phyloP scores from a whole-genome alignment of 2,888 invertebrate species.

The Drosophila testacea region DNA sequence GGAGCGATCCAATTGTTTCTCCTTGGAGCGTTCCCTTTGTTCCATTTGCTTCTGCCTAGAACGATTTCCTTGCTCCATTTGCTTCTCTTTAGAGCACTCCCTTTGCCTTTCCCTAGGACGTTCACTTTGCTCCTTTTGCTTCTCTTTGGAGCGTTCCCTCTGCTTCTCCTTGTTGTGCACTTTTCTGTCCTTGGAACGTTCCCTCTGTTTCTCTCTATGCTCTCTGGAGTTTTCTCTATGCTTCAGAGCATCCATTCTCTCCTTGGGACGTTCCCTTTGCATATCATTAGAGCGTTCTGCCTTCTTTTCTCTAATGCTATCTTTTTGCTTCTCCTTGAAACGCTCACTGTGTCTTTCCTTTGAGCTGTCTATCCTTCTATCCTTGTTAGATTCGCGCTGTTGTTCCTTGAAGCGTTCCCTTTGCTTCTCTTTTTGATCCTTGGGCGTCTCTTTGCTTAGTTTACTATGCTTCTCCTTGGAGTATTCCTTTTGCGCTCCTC shows the following conservation, averaged over 20 bases:
- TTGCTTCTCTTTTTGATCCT: conserved; percentile 18
- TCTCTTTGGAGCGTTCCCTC: not conserved
- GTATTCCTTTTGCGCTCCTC: not conserved
- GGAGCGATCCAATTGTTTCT: conserved; percentile 7
- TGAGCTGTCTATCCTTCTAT: conserved; percentile 2
- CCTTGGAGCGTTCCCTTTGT: conserved; percentile 21
- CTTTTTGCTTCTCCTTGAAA: conserved; percentile 17
- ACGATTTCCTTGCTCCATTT: not conserved
- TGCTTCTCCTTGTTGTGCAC: not conserved
- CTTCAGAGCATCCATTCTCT: not conserved
- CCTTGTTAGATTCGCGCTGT: conserved; percentile 11
- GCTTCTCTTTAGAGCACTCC: conserved; percentile 1
- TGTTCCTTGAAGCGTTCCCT: conserved; percentile 12
- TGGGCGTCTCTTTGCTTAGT: not conserved
- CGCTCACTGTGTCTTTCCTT: conserved; percentile 13
- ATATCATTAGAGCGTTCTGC: conserved; percentile 17
- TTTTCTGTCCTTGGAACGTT: conserved; percentile 1
- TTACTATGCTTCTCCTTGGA: conserved; percentile 19
- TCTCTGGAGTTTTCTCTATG: conserved; percentile 22
- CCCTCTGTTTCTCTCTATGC: not conserved
- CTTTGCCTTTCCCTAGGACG: not conserved
- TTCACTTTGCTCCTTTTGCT: not conserved
- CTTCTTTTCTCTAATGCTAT: conserved; percentile 6
- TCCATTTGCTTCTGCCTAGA: not conserved
- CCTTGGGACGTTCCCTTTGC: conserved; percentile 1